Evolutionary conservation across 2,797 vertebrate genomes (phyloP), one percentile per base, ranked within the genome.

Genomic region (Cyprinella venusta): DNA sequence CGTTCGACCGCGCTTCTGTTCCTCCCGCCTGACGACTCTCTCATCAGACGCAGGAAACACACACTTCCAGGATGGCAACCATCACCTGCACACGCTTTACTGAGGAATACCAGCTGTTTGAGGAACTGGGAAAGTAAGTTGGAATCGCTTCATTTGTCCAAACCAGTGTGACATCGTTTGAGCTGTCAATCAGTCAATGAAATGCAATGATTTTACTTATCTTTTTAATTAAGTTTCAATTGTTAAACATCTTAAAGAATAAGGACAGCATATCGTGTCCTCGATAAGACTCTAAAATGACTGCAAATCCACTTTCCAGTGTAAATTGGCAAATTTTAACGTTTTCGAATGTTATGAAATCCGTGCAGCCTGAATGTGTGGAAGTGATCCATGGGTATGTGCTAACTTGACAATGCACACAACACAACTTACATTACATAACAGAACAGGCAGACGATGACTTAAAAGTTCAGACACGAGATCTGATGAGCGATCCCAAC

Each of bases 61-160:
- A 70, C 72, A 45, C 68, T 26, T 91, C 90, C 76, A 85, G 89
- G 88, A 99, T 99, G 98, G 97, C 98, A 90, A 98, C 97, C 92
- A 98, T 99, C 94, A 99, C 97, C 95, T 98, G 97, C 92, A 99
- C 96, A 65, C 97, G 98, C 77, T 99, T 99, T 93, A 98, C 97
- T 0, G 98, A 99, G 93, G 98, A 99, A 93, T 99, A 95, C 88
- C 98, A 99, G 96, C 95, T 99, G 90, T 99, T 97, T 24, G 98
- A 99, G 90, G 98, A 99, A 96, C 94, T 99, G 94, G 97, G 98
- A 89, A 99, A 99, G 97, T 99, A 95, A 97, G 97, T 98, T 91
- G 24, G 21, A 16, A 48, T 4, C 3, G 33, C 30, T 76, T 19
- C 2, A 16, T 36, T 70, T 84, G 16, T 71, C 52, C 61, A 33